Evolutionary conservation across 2,113 vertebrate genomes (phyloP).

Genomic region (Coptodon bakossiorum): DNA sequence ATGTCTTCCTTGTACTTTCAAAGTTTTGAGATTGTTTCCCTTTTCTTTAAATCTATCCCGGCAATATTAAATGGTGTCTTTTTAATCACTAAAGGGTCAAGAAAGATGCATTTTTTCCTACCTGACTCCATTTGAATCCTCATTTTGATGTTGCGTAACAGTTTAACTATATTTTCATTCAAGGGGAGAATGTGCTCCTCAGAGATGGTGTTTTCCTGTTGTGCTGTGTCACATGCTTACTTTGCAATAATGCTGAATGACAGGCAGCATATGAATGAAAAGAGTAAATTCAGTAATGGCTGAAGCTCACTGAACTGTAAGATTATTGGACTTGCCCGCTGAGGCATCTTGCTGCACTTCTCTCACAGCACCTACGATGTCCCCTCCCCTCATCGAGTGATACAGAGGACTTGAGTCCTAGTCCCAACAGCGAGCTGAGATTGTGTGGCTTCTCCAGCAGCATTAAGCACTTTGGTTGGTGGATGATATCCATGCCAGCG

Average conservation of each 20-base stretch:
- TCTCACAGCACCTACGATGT: neutral
- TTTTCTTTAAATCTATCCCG: neutral
- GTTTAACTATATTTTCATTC: neutral
- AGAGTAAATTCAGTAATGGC: neutral
- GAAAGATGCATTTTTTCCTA: neutral
- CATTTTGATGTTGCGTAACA: neutral
- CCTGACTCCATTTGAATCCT: neutral
- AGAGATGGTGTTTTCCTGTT: neutral
- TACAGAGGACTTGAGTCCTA: neutral
- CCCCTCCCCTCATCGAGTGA: neutral
- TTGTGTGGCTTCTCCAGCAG: neutral
- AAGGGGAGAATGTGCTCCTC: neutral
- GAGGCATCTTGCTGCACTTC: neutral
- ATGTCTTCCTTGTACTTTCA: neutral
- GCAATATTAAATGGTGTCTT: neutral
- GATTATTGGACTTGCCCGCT: neutral
- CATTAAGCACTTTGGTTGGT: neutral
- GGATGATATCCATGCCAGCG: neutral
- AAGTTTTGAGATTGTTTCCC: neutral
- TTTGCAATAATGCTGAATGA: neutral
- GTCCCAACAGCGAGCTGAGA: neutral
- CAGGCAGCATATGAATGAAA: neutral
- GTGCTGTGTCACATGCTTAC: neutral
- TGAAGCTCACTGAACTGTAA: neutral
- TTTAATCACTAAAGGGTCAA: neutral